Evolutionary conservation across 2,113 vertebrate genomes (phyloP).

Genomic region (Tragelaphus imberbis): DNA sequence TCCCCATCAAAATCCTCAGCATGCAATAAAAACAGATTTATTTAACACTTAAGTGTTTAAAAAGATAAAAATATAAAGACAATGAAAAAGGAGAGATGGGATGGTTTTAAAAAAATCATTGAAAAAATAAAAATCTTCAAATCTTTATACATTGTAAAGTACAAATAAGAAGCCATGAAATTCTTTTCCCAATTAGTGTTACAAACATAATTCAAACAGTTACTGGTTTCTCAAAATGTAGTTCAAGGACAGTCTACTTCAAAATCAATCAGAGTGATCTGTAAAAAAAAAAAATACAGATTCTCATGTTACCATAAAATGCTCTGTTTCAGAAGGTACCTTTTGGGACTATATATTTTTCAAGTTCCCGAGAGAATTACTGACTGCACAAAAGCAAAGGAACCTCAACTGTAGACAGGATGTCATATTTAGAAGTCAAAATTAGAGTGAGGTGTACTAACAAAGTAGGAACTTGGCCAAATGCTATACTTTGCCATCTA

Average conservation of each 20-base stretch:
- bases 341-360: not conserved
- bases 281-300: not conserved
- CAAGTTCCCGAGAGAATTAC: not conserved
- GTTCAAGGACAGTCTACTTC: not conserved
- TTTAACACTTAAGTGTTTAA: not conserved
- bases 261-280: not conserved
- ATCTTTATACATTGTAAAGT: not conserved
- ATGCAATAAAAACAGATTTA: not conserved
- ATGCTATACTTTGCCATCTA: not conserved
- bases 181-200: not conserved
- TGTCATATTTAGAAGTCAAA: not conserved
- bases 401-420: not conserved
- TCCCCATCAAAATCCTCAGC: not conserved
- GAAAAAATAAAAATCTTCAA: not conserved
- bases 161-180: not conserved
- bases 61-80: not conserved
- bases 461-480: not conserved
- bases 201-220: not conserved
- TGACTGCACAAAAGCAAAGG: not conserved
- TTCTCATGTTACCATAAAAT: not conserved
- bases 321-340: not conserved
- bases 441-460: not conserved
- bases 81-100: not conserved
- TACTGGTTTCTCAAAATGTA: not conserved
- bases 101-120: not conserved